Percentiles rank a stretch among this genome's conserved stretches.
Evolutionary conservation across 2,797 vertebrate genomes (phyloP).

Genomic region (Enteromius viviparus): DNA sequence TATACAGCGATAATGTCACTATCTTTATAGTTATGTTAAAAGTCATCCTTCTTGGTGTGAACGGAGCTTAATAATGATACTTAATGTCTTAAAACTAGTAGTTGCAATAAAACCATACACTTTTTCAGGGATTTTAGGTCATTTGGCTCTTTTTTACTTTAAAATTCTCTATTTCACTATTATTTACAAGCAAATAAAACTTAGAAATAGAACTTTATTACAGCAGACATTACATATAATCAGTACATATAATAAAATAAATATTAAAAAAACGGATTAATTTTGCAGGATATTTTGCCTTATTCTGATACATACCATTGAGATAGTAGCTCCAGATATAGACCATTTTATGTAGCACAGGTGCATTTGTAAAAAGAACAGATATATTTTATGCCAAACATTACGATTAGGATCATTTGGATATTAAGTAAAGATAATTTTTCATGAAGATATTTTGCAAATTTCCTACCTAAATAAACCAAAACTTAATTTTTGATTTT

Average conservation of each 20-base stretch:
- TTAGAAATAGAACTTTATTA: neutral
- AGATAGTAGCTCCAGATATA: constrained; percentile 21
- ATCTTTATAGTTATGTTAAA: too few relatives aligned
- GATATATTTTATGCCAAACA: neutral
- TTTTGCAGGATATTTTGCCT: neutral
- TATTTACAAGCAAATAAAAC: neutral
- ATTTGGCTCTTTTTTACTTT: neutral
- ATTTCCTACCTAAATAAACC: neutral
- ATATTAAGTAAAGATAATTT: neutral
- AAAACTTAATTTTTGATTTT: neutral
- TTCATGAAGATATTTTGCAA: neutral
- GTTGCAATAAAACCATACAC: neutral
- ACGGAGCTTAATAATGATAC: neutral
- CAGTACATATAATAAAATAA: too few relatives aligned
- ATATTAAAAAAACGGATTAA: too few relatives aligned
- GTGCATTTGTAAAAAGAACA: neutral
- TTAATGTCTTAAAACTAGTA: neutral
- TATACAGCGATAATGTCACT: too few relatives aligned
- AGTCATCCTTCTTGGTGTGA: too few relatives aligned
- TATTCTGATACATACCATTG: constrained; percentile 29
- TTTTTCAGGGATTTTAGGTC: neutral
- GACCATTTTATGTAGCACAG: neutral
- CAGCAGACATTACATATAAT: neutral
- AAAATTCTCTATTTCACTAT: neutral
- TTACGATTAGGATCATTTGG: neutral